Conservation (phyloP, 2,113 vertebrate genomes). For the Cyphotilapia sp. region DNA sequence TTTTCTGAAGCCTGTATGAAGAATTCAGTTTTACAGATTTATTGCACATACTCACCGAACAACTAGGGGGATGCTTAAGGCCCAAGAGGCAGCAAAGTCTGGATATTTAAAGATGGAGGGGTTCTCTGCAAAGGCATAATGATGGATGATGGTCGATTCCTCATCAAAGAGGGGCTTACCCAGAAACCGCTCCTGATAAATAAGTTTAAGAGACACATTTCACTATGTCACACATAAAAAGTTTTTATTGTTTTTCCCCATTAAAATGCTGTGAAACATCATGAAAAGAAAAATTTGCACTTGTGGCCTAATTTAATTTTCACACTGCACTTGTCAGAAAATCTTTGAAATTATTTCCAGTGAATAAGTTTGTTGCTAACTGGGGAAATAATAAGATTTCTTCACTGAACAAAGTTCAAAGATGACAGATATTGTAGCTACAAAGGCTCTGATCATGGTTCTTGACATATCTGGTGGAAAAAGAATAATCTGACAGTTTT, state of each 20-base stretch:
- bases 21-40: neutral
- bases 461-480: neutral
- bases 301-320: neutral
- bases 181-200: constrained; percentile 89
- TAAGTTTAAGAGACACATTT: neutral
- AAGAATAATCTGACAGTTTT: neutral
- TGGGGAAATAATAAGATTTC: constrained; percentile 13
- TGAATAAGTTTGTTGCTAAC: neutral
- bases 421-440: neutral
- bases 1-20: neutral
- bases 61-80: constrained; percentile 84
- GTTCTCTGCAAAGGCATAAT: constrained; percentile 96
- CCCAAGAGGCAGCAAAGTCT: constrained; percentile 93
- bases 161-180: constrained; percentile 89
- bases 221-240: neutral
- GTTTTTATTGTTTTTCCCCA: neutral
- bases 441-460: neutral
- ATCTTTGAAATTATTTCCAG: neutral
- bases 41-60: constrained; percentile 75
- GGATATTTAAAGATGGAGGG: constrained; percentile 89
- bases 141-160: constrained; percentile 97
- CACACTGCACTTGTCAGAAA: neutral
- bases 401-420: neutral
- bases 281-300: neutral
- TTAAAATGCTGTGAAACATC: neutral